A percentile compares a stretch with the other conserved stretches of the same genome.
These are phyloP conservation scores for Pseudomugil tenellus DNA, from an alignment of 2,797 vertebrate genomes.

Conservation along the genomic window DNA sequence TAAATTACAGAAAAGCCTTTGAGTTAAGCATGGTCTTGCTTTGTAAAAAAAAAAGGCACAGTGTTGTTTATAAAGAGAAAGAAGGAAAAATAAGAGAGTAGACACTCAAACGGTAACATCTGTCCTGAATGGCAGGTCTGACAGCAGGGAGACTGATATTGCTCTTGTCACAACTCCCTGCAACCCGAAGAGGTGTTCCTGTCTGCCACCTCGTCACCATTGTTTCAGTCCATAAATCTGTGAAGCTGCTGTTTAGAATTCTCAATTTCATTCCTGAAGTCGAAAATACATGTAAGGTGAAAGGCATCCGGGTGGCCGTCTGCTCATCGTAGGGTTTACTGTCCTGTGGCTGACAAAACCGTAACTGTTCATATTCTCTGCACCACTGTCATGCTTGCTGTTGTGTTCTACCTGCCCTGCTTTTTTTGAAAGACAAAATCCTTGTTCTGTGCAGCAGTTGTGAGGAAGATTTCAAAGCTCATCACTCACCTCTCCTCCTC, in stretches of 20 bases:
- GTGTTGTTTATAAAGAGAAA: constrained; percentile 7
- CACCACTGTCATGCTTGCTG: constrained; percentile 11
- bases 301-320: constrained; percentile 21
- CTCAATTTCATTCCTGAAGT: constrained; percentile 45
- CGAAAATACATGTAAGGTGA: constrained; percentile 51
- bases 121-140: constrained; percentile 41
- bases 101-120: constrained; percentile 23
- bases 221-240: constrained; percentile 51
- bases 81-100: background rate
- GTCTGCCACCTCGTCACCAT: constrained; percentile 46
- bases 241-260: constrained; percentile 34
- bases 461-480: constrained; percentile 42
- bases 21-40: background rate
- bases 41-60: background rate
- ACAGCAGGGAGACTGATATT: constrained; percentile 20
- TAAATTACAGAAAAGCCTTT: background rate
- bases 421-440: constrained; percentile 42
- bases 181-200: constrained; percentile 29
- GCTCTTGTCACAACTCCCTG: constrained; percentile 33
- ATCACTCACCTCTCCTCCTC: constrained; percentile 17
- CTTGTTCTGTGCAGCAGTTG: constrained; percentile 44
- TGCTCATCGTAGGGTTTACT: constrained; percentile 44
- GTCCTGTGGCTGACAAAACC: constrained; percentile 29
- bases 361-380: background rate
- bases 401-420: constrained; percentile 14